These are phyloP conservation scores for Gallinago stenura DNA, from an alignment of 2,797 vertebrate genomes.

Conservation along the genomic window DNA sequence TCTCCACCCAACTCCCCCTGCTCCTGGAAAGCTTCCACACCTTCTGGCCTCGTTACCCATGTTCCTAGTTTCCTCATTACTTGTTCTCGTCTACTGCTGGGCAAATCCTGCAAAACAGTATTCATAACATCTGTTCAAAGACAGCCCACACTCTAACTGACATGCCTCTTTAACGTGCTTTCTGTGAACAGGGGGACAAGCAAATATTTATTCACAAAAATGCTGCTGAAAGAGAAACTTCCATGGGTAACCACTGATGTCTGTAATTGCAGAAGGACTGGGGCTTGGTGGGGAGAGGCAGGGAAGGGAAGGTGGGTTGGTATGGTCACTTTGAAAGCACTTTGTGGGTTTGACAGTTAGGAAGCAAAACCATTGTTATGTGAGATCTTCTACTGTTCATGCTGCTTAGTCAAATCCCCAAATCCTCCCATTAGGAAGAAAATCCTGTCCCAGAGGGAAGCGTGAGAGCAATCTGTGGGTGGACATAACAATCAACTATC, in stretches of 20 bases:
- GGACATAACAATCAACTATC: neutral
- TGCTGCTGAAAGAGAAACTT: conserved; percentile 34
- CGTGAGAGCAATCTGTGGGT: neutral
- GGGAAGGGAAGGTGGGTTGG: neutral
- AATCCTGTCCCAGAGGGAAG: neutral
- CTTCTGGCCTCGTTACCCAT: conserved; percentile 56
- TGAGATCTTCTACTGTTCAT: neutral
- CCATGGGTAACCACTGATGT: neutral
- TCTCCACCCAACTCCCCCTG: neutral
- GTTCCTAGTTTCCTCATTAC: conserved; percentile 68
- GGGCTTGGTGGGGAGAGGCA: neutral
- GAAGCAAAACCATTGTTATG: neutral
- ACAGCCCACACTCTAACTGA: conserved; percentile 60
- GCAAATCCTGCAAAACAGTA: conserved; percentile 55
- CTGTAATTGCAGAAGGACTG: neutral
- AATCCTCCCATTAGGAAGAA: neutral
- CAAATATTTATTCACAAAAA: conserved; percentile 61
- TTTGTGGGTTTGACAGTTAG: conserved; percentile 1
- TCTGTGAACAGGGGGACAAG: conserved; percentile 49
- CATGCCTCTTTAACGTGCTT: conserved; percentile 36
- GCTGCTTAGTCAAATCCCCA: neutral
- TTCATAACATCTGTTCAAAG: conserved; percentile 70
- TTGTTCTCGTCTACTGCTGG: conserved; percentile 55
- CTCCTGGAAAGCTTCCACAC: conserved; percentile 58
- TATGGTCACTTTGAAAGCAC: neutral